Evolutionary conservation across 23 tunicate genomes (phyloP), one percentile per base, ranked within the genome.

Genomic region (Styela clava): DNA sequence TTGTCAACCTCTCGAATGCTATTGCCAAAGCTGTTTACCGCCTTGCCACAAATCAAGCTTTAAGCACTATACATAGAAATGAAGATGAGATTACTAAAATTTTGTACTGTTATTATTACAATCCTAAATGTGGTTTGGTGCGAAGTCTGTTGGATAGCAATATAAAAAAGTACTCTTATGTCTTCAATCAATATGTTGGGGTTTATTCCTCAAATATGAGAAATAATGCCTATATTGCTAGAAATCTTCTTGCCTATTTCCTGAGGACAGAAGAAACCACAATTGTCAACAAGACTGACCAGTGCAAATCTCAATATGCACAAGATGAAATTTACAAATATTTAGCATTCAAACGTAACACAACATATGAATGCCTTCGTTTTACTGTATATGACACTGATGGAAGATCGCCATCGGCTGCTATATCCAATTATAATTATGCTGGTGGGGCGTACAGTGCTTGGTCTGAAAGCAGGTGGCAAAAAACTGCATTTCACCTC

Each of bases 391-490:
- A 44, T 52, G 62, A 24, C 7, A 25, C 65, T 19, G 81, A 76
- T 44, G 81, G 81, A 24, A 76, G 31, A 24, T 76, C 81, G 18
- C 81, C 81, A 24, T 52, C 81, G 20, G 27, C 65, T 21, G 31
- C 44, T 1, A 76, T 76, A 7, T 24, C 28, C 12, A 76, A 76
- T 52, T 76, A 76, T 52, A 64, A 76, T 29, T 52, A 52, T 44
- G 81, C 67, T 7, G 16, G 23, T 12, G 67, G 81, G 1, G 7
- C 21, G 64, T 86, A 87, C 73, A 86, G 89, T 2, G 35, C 79
- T 31, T 91, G 97, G 97, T 31, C 97, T 24, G 97, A 91, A 70
- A 91, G 97, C 63, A 33, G 82, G 70, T 91, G 97, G 97, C 31
- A 81, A 61, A 82, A 31, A 16, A 69, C 81, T 34, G 79, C 90